These are phyloP conservation scores for Phataginus tetradactyla DNA, from an alignment of 2,797 vertebrate species.

Conservation along the genomic window DNA sequence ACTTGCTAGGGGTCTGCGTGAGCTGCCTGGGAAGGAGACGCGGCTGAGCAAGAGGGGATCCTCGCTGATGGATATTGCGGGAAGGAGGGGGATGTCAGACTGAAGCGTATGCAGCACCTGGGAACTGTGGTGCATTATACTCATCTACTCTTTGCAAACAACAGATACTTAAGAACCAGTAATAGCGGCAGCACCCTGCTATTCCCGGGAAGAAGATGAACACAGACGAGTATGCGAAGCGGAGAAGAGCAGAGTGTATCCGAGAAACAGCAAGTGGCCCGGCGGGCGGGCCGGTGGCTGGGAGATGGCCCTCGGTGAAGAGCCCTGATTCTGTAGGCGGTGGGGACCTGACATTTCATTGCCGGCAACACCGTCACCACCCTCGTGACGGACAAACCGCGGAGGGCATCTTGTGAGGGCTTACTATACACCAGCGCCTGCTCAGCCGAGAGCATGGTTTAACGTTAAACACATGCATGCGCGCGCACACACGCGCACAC, in stretches of 20 bases:
- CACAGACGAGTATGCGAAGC: neutral
- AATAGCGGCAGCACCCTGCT: neutral
- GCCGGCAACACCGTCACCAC: no score
- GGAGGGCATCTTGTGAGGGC: neutral
- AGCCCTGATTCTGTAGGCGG: neutral
- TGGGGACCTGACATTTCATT: neutral
- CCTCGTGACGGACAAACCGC: neutral
- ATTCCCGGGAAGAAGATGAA: neutral
- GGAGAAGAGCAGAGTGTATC: neutral
- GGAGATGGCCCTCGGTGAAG: no score
- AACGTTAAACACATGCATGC: neutral
- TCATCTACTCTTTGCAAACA: neutral
- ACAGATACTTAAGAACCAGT: neutral
- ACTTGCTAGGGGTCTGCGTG: neutral
- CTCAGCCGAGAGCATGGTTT: neutral
- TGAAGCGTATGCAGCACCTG: neutral
- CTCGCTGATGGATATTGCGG: neutral
- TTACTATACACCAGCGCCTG: neutral
- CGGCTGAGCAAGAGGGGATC: neutral
- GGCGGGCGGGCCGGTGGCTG: neutral
- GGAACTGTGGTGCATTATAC: neutral
- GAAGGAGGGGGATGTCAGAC: neutral
- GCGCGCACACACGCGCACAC: neutral
- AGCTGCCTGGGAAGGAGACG: neutral
- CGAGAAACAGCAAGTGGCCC: neutral